Conservation (phyloP, 2,113 vertebrate genomes). For the Daboia siamensis region DNA sequence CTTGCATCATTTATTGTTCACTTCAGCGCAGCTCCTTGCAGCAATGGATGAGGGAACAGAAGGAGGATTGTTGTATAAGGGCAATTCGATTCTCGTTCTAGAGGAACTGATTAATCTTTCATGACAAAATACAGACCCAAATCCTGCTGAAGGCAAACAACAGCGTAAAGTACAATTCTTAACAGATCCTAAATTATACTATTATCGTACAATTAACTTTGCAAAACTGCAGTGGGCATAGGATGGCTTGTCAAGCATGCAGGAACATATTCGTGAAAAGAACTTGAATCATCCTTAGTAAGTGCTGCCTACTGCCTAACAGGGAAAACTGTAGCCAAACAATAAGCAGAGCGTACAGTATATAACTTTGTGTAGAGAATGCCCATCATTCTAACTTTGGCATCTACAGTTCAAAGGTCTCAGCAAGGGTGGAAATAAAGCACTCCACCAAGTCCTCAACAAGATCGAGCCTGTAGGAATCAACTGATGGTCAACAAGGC, state of each 20-base stretch:
- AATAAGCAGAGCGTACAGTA: neutral
- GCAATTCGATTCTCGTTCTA: conserved; percentile 7
- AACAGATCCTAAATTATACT: neutral
- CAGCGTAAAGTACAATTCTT: neutral
- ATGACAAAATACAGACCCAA: conserved; percentile 13
- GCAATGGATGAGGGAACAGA: neutral
- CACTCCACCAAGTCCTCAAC: neutral
- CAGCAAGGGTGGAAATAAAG: neutral
- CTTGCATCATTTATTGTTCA: neutral
- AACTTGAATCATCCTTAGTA: neutral
- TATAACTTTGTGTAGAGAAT: neutral
- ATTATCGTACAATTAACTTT: neutral
- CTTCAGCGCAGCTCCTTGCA: neutral
- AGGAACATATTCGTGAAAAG: neutral
- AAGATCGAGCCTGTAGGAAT: neutral
- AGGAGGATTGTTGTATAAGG: neutral
- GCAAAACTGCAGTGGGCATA: neutral
- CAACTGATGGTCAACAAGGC: neutral
- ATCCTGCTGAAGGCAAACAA: neutral
- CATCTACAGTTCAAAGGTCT: neutral
- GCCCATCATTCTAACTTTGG: neutral
- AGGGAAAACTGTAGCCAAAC: neutral
- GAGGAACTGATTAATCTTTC: neutral
- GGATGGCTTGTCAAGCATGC: neutral
- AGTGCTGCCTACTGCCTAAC: neutral